Base-by-base conservation (phyloP, 2,113 vertebrate species). In the Malurus cyaneus region DNA sequence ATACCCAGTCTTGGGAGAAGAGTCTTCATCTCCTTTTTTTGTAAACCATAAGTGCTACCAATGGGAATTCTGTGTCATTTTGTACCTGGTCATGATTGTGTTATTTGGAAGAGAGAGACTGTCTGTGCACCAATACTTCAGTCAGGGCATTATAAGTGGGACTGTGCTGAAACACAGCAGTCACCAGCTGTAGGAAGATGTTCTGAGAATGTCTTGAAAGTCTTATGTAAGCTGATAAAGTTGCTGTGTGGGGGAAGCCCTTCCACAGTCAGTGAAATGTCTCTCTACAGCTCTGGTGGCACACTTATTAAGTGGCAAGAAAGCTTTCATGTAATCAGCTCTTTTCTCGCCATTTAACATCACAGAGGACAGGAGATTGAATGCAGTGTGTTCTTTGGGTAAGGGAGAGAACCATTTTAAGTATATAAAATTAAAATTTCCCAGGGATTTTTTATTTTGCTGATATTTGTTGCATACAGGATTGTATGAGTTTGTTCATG, bases 341-440 rank as follows among this genome's bases (percentile, higher is more conserved):
- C 34, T 80, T 53, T 89, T 83, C 49, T 85, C 25, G 49, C 8
- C 39, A 47, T 9, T 88, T 64, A 44, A 17, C 36, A 16, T 65
- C 18, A 11, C 3, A 59, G n/a, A 32, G 10, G 23, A 44, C 19
- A 74, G 56, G 14, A 86, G 50, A 59, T 54, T 65, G 90, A 82
- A 79, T 56, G 23, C 21, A 41, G 11, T n/a, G 11, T 74, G 47
- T 91, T 96, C 66, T 74, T 89, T 0, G 4, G 57, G 36, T 92
- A 94, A 94, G 77, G 41, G 54, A 92, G 32, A 83, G 61, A 86
- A 96, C 57, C 3, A 87, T 86, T 93, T 93, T 83, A 94, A 66
- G 79, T 89, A 12, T 84, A 94, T 34, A 39, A 96, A 94, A 96
- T 78, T 60, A 87, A 94, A 96, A 69, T 96, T 84, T 94, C 41